These are phyloP conservation scores for Drosophila mayaguana DNA, from an alignment of 2,888 invertebrate species.

Conservation along the genomic window DNA sequence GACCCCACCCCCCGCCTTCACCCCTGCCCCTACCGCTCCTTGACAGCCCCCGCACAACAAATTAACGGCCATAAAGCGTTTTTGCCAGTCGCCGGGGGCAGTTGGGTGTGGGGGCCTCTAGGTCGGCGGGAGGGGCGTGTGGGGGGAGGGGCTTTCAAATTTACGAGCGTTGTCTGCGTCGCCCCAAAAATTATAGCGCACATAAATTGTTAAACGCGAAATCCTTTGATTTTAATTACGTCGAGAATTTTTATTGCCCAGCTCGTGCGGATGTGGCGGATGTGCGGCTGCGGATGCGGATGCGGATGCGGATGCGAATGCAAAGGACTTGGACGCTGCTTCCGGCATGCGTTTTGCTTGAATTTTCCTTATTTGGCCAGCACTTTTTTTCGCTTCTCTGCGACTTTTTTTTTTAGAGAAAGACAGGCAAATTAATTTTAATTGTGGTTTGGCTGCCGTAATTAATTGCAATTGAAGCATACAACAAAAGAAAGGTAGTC, in stretches of 20 bases:
- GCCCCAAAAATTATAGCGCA: constrained; percentile 79
- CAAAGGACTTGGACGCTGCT: constrained; percentile 48
- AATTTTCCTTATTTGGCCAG: constrained; percentile 32
- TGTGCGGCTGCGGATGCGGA: constrained; percentile 19
- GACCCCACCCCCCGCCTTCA: background rate
- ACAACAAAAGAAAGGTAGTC: constrained; percentile 21
- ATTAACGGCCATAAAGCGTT: constrained; percentile 79
- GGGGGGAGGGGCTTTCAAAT: constrained; percentile 38
- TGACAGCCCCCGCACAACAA: constrained; percentile 55
- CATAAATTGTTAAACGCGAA: constrained; percentile 81
- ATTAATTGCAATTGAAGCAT: constrained; percentile 72
- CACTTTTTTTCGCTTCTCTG: constrained; percentile 30
- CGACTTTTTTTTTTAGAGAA: constrained; percentile 34
- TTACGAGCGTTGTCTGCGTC: constrained; percentile 68
- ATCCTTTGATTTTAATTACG: constrained; percentile 82
- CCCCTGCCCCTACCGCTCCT: background rate
- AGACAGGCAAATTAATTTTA: constrained; percentile 79
- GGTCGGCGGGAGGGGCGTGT: background rate
- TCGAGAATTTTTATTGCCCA: constrained; percentile 78
- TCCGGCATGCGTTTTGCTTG: constrained; percentile 55
- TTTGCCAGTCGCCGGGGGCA: constrained; percentile 39
- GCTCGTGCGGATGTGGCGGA: constrained; percentile 31
- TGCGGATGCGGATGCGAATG: constrained; percentile 25
- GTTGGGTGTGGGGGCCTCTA: constrained; percentile 1
- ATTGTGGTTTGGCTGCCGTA: constrained; percentile 77